Evolutionary conservation across 2,797 vertebrate species (phyloP).

Genomic region (Cynodonichthys magdalenae): DNA sequence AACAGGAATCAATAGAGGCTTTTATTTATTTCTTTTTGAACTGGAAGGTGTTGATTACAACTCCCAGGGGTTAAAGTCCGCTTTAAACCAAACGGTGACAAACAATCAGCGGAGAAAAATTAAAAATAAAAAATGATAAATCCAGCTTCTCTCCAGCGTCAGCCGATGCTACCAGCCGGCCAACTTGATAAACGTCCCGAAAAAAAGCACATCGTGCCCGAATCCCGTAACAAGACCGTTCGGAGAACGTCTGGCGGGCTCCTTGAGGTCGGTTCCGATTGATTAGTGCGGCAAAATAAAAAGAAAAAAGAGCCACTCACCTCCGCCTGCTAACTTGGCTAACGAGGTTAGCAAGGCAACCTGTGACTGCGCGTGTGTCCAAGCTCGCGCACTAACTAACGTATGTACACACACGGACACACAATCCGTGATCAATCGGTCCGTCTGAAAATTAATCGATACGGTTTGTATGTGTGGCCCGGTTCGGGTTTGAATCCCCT

Average conservation of each 20-base stretch:
- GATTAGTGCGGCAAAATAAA: not conserved
- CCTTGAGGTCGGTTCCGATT: not conserved
- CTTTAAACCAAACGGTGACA: conserved; percentile 20
- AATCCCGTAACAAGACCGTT: not conserved
- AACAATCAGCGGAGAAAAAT: not conserved
- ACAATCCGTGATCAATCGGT: conserved; percentile 12
- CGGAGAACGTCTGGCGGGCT: conserved; percentile 15
- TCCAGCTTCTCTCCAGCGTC: conserved; percentile 48
- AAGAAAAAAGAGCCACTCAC: conserved; percentile 9
- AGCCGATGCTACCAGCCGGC: conserved; percentile 71
- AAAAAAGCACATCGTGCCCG: conserved; percentile 53
- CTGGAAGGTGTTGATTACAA: conserved; percentile 6
- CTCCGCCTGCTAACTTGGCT: conserved; percentile 48
- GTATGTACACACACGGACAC: not conserved
- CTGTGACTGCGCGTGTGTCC: conserved; percentile 44
- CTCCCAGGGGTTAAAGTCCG: conserved; percentile 57
- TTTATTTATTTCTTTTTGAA: not conserved
- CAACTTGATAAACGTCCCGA: conserved; percentile 58
- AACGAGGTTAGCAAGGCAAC: conserved; percentile 56
- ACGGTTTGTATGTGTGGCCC: not conserved
- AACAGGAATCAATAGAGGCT: conserved; percentile 16
- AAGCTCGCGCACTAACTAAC: conserved; percentile 15
- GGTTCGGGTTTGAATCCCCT: not conserved
- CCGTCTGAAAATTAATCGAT: not conserved
- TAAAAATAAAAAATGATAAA: not conserved